phyloP scores from a whole-genome alignment of 2,113 vertebrate genomes.

The Lamprotornis superbus region DNA sequence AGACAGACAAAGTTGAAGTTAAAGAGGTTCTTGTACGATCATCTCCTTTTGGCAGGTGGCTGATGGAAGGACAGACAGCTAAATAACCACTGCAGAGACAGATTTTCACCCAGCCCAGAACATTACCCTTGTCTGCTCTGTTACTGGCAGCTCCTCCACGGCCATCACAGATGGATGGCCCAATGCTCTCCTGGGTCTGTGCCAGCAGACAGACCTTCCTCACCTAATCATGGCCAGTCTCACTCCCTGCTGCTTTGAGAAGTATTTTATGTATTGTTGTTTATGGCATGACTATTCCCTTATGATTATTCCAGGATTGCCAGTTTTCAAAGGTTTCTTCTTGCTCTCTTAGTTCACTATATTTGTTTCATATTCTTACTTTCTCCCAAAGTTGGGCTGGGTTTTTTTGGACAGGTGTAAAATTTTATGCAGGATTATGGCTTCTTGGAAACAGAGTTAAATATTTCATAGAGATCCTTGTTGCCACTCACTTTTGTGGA shows the following conservation, averaged over 20 bases:
- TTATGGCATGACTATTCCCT: neutral
- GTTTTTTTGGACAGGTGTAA: neutral
- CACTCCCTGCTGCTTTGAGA: neutral
- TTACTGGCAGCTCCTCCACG: neutral
- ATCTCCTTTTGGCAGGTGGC: neutral
- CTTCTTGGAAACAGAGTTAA: neutral
- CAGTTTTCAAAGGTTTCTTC: neutral
- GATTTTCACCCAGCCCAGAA: neutral
- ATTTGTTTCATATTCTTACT: neutral
- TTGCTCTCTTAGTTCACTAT: neutral
- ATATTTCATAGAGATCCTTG: neutral
- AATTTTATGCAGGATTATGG: neutral
- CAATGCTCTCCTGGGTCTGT: fast-evolving
- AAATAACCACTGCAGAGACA: neutral
- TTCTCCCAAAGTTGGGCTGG: neutral
- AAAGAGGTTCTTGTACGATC: neutral
- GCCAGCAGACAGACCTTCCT: neutral
- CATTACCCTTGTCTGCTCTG: neutral
- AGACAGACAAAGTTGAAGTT: neutral
- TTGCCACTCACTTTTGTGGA: neutral
- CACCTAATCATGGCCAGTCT: neutral
- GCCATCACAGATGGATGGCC: neutral
- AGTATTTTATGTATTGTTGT: neutral
- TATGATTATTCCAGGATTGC: neutral
- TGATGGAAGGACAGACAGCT: neutral